Conservation (phyloP, 2,888 invertebrate genomes). For the Papilio elwesi region DNA sequence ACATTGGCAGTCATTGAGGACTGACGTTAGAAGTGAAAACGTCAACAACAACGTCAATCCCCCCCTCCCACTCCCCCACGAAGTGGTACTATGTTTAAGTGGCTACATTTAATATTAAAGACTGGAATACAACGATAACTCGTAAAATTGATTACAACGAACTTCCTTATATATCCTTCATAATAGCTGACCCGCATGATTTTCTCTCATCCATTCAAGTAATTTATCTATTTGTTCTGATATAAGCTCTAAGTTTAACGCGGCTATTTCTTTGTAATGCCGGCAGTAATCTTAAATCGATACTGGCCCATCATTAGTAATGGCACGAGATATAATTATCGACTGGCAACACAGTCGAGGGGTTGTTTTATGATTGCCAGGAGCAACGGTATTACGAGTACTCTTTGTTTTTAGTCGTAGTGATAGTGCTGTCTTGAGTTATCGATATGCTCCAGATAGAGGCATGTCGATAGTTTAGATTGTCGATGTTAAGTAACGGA, state of each 20-base stretch:
- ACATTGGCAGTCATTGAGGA: no score
- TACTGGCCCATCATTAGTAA: slow-evolving; percentile 44
- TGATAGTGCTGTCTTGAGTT: slow-evolving; percentile 22
- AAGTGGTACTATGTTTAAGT: no score
- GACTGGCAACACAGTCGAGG: slow-evolving; percentile 31
- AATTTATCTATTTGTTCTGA: slow-evolving; percentile 32
- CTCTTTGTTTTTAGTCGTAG: slow-evolving; percentile 40
- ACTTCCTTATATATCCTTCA: no score
- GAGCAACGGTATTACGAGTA: slow-evolving; percentile 37
- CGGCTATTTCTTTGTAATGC: slow-evolving; percentile 41
- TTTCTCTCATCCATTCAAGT: slow-evolving; percentile 8
- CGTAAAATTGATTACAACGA: background rate
- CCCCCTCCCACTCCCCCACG: background rate
- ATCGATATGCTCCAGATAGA: slow-evolving; percentile 26
- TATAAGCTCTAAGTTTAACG: slow-evolving; percentile 30
- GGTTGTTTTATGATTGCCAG: slow-evolving; percentile 35
- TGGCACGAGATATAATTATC: slow-evolving; percentile 52
- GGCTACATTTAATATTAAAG: background rate
- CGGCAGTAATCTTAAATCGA: slow-evolving; percentile 47
- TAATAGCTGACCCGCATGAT: background rate
- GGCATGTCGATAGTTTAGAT: slow-evolving; percentile 16
- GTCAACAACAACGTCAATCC: background rate
- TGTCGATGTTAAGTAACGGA: slow-evolving; percentile 14
- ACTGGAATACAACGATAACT: background rate
- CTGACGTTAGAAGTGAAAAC: no score